Evolutionary conservation across 2,113 vertebrate species (phyloP).

Genomic region (Plecotus auritus): DNA sequence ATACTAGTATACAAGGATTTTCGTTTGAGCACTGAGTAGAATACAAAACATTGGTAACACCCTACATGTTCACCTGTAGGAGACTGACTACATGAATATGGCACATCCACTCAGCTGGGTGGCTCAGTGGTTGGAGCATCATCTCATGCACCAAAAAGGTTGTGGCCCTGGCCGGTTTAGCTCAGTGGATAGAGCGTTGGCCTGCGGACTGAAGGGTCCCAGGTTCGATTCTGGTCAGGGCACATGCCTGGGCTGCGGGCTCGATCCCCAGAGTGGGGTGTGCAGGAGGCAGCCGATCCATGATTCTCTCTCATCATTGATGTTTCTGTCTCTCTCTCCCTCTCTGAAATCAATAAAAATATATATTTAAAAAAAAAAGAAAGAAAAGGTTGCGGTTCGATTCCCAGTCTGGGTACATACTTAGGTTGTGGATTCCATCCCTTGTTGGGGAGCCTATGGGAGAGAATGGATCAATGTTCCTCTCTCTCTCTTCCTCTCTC

Average conservation of each 20-base stretch:
- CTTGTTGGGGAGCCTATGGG: not conserved
- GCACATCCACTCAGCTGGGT: not conserved
- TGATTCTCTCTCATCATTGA: no score
- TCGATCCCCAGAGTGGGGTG: no score
- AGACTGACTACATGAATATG: not conserved
- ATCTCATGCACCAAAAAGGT: not conserved
- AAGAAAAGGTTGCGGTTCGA: not conserved
- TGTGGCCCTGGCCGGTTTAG: no score
- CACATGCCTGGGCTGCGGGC: no score
- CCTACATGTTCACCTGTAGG: not conserved
- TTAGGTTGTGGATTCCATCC: not conserved
- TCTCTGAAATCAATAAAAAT: no score
- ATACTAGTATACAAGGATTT: not conserved
- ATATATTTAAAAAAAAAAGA: no score
- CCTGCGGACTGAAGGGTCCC: no score
- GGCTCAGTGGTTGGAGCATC: not conserved
- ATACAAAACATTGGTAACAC: not conserved
- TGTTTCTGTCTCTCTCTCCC: no score
- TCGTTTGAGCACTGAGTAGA: not conserved
- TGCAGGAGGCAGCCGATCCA: no score
- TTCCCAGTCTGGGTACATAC: not conserved
- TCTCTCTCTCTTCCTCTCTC: not conserved
- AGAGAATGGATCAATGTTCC: not conserved
- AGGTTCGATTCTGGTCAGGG: no score
- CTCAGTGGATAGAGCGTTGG: no score